Conservation (phyloP, 2,797 vertebrate genomes). For the Sebastes wilsoni region DNA sequence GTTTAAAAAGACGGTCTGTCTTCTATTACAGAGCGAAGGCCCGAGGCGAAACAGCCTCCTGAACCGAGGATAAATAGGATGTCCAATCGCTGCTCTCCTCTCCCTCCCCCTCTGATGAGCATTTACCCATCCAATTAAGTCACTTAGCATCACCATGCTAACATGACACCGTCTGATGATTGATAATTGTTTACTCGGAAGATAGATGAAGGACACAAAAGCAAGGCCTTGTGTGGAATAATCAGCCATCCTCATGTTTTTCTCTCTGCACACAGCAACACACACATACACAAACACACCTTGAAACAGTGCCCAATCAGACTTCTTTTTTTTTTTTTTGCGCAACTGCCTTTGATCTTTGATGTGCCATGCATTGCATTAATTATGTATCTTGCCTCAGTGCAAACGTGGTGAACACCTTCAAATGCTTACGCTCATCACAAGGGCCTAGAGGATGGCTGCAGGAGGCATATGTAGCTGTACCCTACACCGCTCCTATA, state of each 20-base stretch:
- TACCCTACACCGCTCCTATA: constrained; percentile 20
- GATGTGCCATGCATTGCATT: constrained; percentile 81
- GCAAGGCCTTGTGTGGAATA: neutral
- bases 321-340: constrained; percentile 42
- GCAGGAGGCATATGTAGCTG: constrained; percentile 46
- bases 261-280: neutral
- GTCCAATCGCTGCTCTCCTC: constrained; percentile 25
- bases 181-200: constrained; percentile 28
- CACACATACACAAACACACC: constrained; percentile 42
- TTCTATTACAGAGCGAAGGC: constrained; percentile 78
- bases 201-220: constrained; percentile 23
- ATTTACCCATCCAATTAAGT: constrained; percentile 40
- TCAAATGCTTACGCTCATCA: constrained; percentile 68
- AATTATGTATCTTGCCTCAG: constrained; percentile 80
- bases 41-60: constrained; percentile 68
- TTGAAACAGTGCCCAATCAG: constrained; percentile 71
- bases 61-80: constrained; percentile 56
- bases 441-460: constrained; percentile 69
- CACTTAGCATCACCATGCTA: constrained; percentile 33
- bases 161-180: constrained; percentile 9
- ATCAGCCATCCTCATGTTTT: neutral
- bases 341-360: constrained; percentile 81
- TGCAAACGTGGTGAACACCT: constrained; percentile 71
- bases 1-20: constrained; percentile 78
- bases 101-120: neutral